phyloP scores from a whole-genome alignment of 1,140 invertebrate species.

The Diorhabda elongata region DNA sequence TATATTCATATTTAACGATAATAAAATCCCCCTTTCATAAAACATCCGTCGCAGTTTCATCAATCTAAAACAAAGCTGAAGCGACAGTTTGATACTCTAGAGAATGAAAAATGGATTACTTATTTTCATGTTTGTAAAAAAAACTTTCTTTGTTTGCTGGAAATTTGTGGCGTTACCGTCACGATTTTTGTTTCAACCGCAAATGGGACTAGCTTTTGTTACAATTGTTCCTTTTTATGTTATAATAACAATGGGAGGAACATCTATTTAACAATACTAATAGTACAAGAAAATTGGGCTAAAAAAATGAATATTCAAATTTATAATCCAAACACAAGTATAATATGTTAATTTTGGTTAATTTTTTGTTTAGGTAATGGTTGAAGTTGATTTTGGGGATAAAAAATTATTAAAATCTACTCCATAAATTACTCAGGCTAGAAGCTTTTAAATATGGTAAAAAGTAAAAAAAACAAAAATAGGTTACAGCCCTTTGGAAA shows the following conservation, averaged over 20 bases:
- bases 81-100: conserved; percentile 6
- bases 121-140: conserved; percentile 10
- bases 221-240: neutral
- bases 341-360: too few species aligned
- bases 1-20: conserved; percentile 7
- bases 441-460: too few species aligned
- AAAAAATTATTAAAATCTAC: too few species aligned
- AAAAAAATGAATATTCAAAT: too few species aligned
- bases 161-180: neutral
- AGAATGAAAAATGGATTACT: conserved; percentile 20
- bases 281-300: too few species aligned
- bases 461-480: too few species aligned
- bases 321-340: too few species aligned
- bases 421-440: too few species aligned
- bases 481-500: too few species aligned
- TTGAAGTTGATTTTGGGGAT: too few species aligned
- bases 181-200: neutral
- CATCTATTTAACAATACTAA: neutral
- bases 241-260: neutral
- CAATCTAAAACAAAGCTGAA: conserved; percentile 18
- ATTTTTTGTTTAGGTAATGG: too few species aligned
- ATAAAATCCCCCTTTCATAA: conserved; percentile 5
- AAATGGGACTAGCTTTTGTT: neutral
- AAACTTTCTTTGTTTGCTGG: neutral
- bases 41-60: conserved; percentile 17